Evolutionary conservation across 2,888 invertebrate genomes (phyloP).

Genomic region (Scaptomyza cyrtandrae): DNA sequence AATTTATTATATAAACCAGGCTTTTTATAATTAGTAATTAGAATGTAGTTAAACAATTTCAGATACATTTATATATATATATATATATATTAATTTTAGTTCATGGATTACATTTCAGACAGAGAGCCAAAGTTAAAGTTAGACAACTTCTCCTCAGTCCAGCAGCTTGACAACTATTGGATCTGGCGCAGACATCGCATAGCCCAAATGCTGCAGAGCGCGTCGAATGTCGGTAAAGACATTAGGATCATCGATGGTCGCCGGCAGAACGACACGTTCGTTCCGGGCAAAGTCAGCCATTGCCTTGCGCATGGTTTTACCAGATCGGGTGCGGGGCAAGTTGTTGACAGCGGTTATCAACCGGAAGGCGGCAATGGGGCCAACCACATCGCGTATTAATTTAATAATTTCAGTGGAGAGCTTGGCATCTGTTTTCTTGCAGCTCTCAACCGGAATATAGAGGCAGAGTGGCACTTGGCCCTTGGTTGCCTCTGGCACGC

Average conservation of each 20-base stretch:
- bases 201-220: slow-evolving; percentile 91
- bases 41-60: neutral
- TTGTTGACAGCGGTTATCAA: slow-evolving; percentile 91
- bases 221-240: slow-evolving; percentile 92
- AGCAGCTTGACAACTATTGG: slow-evolving; percentile 83
- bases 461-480: slow-evolving; percentile 96
- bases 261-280: slow-evolving; percentile 91
- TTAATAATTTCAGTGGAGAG: slow-evolving; percentile 83
- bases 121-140: slow-evolving; percentile 1
- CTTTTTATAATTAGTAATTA: too few relatives aligned
- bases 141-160: slow-evolving; percentile 44
- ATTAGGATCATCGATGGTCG: slow-evolving; percentile 94
- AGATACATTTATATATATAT: slow-evolving; percentile 33
- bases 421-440: slow-evolving; percentile 76
- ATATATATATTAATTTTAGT: slow-evolving; percentile 51
- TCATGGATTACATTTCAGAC: slow-evolving; percentile 14
- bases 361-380: slow-evolving; percentile 94
- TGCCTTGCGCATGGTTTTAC: slow-evolving; percentile 90
- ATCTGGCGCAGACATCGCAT: slow-evolving; percentile 90
- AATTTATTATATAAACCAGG: neutral
- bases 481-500: slow-evolving; percentile 94
- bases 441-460: slow-evolving; percentile 89
- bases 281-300: slow-evolving; percentile 94
- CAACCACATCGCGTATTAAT: slow-evolving; percentile 84
- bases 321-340: slow-evolving; percentile 95